Evolutionary conservation across 2,888 invertebrate species (phyloP), one percentile per base, ranked within the genome.

Genomic region (Xanthorhoe spadicearia): DNA sequence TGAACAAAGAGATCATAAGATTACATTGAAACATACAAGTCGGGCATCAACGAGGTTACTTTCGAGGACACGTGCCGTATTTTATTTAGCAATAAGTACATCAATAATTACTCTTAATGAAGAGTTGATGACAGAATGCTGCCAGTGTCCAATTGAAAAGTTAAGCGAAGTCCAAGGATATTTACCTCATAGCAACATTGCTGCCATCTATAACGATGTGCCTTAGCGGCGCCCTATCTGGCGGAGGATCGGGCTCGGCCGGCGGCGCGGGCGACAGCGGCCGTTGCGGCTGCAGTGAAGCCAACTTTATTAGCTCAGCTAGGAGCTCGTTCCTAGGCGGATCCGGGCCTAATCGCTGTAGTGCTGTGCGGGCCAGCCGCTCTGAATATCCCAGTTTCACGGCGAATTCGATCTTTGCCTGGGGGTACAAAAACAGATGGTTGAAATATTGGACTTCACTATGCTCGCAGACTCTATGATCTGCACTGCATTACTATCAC

Each of bases 191-290:
- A 46, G 98, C 98, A 18, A 98, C 97, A 86, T 98, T 98, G 87
- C 98, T 98, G 78, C 98, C 98, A 86, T 98, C 98, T 69, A 98
- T 97, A 72, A 98, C 98, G 71, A 98, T 96, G 64, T 96, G 96
- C 66, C 98, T 90, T 13, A 96, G 88, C 43, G 88, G 85, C 15
- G 89, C 90, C 2, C 88, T 77, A 35, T 93, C 93, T 0, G 88
- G 82, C 6, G 88, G 82, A 38, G 84, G 83, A 65, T 89, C 87
- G 7, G 86, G 87, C 64, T 88, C 89, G 0, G 78, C 71, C 35
- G 84, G 84, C 56, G 83, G 88, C 52, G 84, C 82, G 43, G 92
- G 91, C 1, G 89, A 85, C 32, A 81, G 78, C 58, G 85, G 80
- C 4, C 90, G 79, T 18, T 88, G 87, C 35, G 92, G 92, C 61